A percentile compares a stretch with the other conserved stretches of the same genome.
phyloP scores from a whole-genome alignment of 1,140 invertebrate species.

The Harlomillsia oculata region DNA sequence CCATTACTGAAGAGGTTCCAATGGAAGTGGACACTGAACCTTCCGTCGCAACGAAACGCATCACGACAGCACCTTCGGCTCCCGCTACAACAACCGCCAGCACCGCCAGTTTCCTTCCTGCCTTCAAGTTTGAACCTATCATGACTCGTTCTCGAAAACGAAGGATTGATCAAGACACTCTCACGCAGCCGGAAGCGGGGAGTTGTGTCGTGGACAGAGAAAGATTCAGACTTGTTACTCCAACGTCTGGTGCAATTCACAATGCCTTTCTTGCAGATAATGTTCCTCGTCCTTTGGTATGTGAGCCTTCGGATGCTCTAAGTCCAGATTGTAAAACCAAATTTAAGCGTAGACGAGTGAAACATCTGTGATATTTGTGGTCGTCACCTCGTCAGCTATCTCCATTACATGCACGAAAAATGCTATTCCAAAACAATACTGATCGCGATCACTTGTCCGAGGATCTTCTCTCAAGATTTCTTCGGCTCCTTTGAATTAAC shows the following conservation, averaged over 20 bases:
- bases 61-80: background rate
- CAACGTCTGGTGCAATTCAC: background rate
- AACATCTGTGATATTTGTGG: conserved; percentile 29
- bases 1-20: background rate
- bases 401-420: too few species aligned
- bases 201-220: background rate
- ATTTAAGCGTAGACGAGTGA: conserved; percentile 19
- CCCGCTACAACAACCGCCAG: background rate
- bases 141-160: conserved; percentile 34
- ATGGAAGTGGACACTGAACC: conserved; percentile 14
- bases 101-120: background rate
- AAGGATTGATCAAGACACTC: conserved; percentile 21
- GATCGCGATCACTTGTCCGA: too few species aligned
- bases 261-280: too few species aligned
- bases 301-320: background rate
- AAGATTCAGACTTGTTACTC: background rate
- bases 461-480: too few species aligned
- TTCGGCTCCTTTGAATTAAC: too few species aligned
- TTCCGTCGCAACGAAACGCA: background rate
- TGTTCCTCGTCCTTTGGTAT: background rate
- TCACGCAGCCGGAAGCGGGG: background rate
- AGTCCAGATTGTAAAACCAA: background rate
- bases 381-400: too few species aligned
- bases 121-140: conserved; percentile 31
- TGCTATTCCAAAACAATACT: too few species aligned